phyloP scores from a whole-genome alignment of 2,797 vertebrate species.

The Natrix natrix region DNA sequence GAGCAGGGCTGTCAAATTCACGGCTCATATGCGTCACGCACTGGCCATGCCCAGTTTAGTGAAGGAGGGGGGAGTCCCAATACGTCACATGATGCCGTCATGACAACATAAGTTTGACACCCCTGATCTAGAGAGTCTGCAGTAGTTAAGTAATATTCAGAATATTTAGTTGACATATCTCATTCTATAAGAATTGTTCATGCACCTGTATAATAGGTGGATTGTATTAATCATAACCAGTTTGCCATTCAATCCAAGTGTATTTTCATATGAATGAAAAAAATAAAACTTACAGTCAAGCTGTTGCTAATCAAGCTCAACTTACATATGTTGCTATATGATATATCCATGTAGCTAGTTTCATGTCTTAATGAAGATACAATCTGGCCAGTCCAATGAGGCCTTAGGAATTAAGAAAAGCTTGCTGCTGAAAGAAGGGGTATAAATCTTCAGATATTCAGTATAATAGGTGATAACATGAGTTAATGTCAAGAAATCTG shows the following conservation, averaged over 20 bases:
- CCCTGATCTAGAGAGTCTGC: background rate
- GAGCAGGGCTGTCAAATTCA: background rate
- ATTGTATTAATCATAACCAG: background rate
- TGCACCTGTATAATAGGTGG: background rate
- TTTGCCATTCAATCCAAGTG: background rate
- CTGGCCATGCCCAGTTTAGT: no score
- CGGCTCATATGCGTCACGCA: fast-evolving
- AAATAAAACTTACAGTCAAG: background rate
- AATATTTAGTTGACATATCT: background rate
- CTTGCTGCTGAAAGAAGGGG: background rate
- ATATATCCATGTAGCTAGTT: background rate
- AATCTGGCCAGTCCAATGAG: background rate
- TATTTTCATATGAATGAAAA: background rate
- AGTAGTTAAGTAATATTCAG: background rate
- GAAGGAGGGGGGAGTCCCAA: no score
- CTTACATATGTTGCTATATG: background rate
- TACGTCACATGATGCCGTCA: no score
- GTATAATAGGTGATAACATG: background rate
- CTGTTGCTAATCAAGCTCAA: background rate
- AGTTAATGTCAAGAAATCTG: background rate
- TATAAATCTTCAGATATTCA: background rate
- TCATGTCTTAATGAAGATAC: background rate
- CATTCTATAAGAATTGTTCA: background rate
- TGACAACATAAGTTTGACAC: no score
- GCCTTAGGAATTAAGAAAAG: background rate